Base-by-base conservation (phyloP, 2,888 invertebrate species). In the Cheilosia scutellata region DNA sequence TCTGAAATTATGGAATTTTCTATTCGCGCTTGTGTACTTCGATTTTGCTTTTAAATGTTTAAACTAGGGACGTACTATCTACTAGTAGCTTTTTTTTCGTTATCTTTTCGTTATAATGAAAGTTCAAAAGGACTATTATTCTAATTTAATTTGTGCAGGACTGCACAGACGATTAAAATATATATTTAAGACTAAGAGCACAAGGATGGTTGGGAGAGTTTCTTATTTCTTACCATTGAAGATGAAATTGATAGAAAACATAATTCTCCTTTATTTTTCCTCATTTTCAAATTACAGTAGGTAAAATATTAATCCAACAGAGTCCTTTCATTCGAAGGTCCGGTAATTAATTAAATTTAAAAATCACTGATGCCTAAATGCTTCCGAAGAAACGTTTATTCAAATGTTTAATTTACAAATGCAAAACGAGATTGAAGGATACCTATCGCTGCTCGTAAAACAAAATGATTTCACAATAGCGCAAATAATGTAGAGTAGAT, bases 1-100 rank as follows among this genome's bases (percentile, higher is more conserved):
- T 55, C n/a, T 9, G 49, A 40, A 63, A 78, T 63, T 71, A 71
- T 63, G 40, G 63, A 57, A 31, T 57, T 58, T 62, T 27, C 62
- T 44, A 60, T 62, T 51, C 16, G 16, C 40, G 57, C 37, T 76
- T 68, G 27, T 70, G 33, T 31, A 57, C 40, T 57, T 31, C 27
- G 25, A 33, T 42, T 62, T 16, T 20, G 33, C 5, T 44, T 37
- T 57, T 16, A 31, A 60, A 49, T 40, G 40, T 40, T 13, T 40
- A 5, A 40, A 29, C 13, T 4, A 13, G 33, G 5, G 16, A 4
- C 5, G 11, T n/a, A 20, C 9, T 37, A 5, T 3, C 16, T 42
- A 29, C 25, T 31, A 42, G n/a, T 42, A 7, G 29, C 13, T 0
- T 31, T 11, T n/a, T 68, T 31, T n/a, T n/a, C n/a, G 31, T 55